Evolutionary conservation across 1,140 invertebrate genomes (phyloP), one percentile per base, ranked within the genome.

Genomic region (Oedothorax gibbosus): DNA sequence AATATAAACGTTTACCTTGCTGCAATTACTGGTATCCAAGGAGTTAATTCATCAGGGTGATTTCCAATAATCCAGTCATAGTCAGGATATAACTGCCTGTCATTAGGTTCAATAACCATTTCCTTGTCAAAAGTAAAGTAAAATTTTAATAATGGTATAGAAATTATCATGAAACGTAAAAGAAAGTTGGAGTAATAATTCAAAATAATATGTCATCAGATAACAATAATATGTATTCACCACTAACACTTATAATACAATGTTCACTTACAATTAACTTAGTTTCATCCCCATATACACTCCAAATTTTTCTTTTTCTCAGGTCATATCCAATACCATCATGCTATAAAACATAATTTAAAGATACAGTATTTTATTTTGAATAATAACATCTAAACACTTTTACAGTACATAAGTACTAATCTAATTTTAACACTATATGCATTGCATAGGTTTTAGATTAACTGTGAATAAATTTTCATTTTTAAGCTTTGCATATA

Each of bases 11-110:
- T 8, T 76, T 53, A 92, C 91, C 91, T 93, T 0, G 95, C 93
- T 57, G 97, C 95, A 81, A 99, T 94, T 0, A 99, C 94, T 56
- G 98, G 97, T 87, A 99, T 94, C 98, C 98, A 99, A 8, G 98
- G 97, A 51, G 98, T 99, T 8, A 99, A 90, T 89, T 99, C 98
- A 92, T 99, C 98, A 62, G 97, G 98, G 91, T 99, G 98, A 92
- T 99, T 99, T 64, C 98, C 98, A 90, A 99, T 98, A 14, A 99
- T 90, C 97, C 97, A 99, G 89, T 98, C 96, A 86, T 84, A 86
- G n/a, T 86, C 92, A 35, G 94, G 93, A 89, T 95, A 96, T n/a
- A 93, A 88, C 71, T 92, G 91, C 57, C 93, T 90, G 85, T 93
- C 92, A 53, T 93, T 94, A 51, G 96, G 95, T 81, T 92, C 92